Evolutionary conservation across 2,113 vertebrate species (phyloP).

Genomic region (Ibidorhyncha struthersii): DNA sequence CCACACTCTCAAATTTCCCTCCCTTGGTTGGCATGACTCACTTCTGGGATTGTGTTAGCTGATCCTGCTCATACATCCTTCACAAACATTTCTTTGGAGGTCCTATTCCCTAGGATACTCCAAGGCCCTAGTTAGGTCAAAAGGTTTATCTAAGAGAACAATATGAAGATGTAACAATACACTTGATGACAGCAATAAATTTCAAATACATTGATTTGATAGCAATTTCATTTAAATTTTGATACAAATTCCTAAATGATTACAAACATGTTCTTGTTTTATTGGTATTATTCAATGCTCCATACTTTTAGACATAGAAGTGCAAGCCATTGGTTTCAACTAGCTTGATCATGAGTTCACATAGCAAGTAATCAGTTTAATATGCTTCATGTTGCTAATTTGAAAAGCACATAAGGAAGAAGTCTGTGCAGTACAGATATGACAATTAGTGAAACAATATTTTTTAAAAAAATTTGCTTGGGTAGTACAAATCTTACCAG

Average conservation of each 20-base stretch:
- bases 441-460: conserved; percentile 72
- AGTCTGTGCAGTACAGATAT: conserved; percentile 71
- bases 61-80: background rate
- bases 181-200: background rate
- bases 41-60: background rate
- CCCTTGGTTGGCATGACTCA: background rate
- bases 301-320: conserved; percentile 6
- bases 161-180: background rate
- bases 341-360: conserved; percentile 66
- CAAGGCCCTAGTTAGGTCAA: background rate
- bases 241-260: background rate
- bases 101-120: background rate
- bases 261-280: background rate
- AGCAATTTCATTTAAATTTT: background rate
- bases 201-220: background rate
- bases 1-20: background rate
- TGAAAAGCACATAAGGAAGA: conserved; percentile 68
- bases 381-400: conserved; percentile 65
- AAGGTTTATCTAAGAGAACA: background rate
- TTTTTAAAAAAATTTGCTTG: conserved; percentile 54
- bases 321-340: conserved; percentile 43
- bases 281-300: background rate
- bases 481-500: conserved; percentile 62
- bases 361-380: conserved; percentile 74
- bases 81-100: background rate